Percentiles rank a stretch among this genome's conserved stretches.
Evolutionary conservation across 2,797 vertebrate species (phyloP).

Genomic region (Apogon talboti): DNA sequence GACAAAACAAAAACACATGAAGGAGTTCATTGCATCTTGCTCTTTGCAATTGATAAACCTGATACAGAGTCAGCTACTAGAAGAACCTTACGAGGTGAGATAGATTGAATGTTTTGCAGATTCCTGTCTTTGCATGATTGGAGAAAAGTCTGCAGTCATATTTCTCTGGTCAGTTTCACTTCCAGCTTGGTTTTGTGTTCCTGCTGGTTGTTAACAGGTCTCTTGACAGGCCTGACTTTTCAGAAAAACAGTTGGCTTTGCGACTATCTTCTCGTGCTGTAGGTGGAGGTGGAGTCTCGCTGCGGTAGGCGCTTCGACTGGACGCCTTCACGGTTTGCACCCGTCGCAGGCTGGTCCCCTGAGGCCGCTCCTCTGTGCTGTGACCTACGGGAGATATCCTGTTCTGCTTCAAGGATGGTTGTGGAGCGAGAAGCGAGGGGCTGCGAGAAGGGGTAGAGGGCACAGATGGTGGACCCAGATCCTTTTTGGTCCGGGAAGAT

Average conservation of each 20-base stretch:
- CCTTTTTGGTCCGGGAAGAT: slow-evolving; percentile 89
- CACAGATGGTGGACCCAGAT: slow-evolving; percentile 66
- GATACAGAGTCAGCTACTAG: slow-evolving; percentile 39
- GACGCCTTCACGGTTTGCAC: slow-evolving; percentile 85
- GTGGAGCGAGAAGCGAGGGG: slow-evolving; percentile 81
- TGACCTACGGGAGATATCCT: slow-evolving; percentile 34
- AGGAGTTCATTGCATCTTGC: slow-evolving; percentile 65
- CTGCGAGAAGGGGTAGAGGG: slow-evolving; percentile 78
- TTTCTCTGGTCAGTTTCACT: slow-evolving; percentile 74
- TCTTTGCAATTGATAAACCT: slow-evolving; percentile 60
- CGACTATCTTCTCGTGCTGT: slow-evolving; percentile 47
- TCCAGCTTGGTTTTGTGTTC: slow-evolving; percentile 86
- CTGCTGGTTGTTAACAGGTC: slow-evolving; percentile 78
- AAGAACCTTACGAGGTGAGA: slow-evolving; percentile 35
- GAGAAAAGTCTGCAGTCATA: slow-evolving; percentile 19
- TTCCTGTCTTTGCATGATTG: slow-evolving; percentile 54
- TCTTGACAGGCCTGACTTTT: slow-evolving; percentile 83
- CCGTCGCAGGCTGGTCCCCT: slow-evolving; percentile 79
- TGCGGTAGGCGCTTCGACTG: slow-evolving; percentile 75
- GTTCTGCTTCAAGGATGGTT: slow-evolving; percentile 82
- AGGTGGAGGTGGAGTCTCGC: slow-evolving; percentile 73
- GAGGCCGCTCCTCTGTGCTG: slow-evolving; percentile 72
- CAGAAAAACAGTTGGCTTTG: slow-evolving; percentile 83
- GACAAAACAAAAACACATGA: slow-evolving; percentile 31
- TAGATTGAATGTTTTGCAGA: slow-evolving; percentile 19